Evolutionary conservation across 2,797 vertebrate species (phyloP), one percentile per base, ranked within the genome.

Genomic region (Pygocentrus nattereri): DNA sequence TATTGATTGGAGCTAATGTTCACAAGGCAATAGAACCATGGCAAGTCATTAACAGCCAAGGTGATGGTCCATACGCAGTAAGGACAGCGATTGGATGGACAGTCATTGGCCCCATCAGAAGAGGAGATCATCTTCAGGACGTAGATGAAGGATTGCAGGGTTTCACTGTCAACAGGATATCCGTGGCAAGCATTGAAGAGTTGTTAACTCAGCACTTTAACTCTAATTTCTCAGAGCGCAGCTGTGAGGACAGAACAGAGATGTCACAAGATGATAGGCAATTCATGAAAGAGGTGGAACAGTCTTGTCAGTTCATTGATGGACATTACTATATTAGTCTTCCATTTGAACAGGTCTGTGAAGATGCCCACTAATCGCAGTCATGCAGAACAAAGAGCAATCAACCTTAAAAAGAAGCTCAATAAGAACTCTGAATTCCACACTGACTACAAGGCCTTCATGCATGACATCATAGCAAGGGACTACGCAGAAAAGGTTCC

Each of bases 181-280:
- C n/a, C n/a, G n/a, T n/a, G n/a, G n/a, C n/a, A n/a, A 76, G 34
- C 21, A 61, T 58, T 38, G 73, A 75, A 31, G 52, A 61, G 15
- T 21, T 58, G 34, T 62, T 76, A 11, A 62, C 54, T 7, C 58
- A 62, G 38, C 4, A 44, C 1, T 61, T 58, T 34, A 76, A 27
- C 19, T 23, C 31, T 44, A 74, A 76, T n/a, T 76, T 76, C 54
- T 47, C 38, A 44, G 74, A 76, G 15, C 38, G 58, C 58, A 76
- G 56, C 34, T 61, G 54, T 76, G 74, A 76, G 1, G 58, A 76
- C 56, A 76, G 41, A 47, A 27, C 6, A 23, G 47, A 59, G n/a
- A 73, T 54, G 70, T 73, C 47, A 52, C 47, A 73, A 44, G 73
- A 75, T 11, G 52, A 75, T n/a, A n/a, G n/a, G n/a, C n/a, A n/a